Percentiles rank a stretch among this genome's conserved stretches.
These are phyloP conservation scores for Bubo bubo DNA, from an alignment of 2,113 vertebrate species.

Conservation along the genomic window DNA sequence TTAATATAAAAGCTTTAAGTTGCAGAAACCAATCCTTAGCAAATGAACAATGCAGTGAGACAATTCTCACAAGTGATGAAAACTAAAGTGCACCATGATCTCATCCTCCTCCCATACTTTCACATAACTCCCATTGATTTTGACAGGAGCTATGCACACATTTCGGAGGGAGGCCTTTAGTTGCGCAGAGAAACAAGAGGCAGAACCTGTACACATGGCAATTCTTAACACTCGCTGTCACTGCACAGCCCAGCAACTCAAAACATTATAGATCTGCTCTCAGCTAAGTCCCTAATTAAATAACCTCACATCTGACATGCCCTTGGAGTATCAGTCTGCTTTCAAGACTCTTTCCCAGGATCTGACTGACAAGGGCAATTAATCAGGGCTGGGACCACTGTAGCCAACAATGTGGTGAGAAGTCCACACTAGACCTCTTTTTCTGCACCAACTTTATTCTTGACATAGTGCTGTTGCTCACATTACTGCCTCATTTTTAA, in stretches of 20 bases:
- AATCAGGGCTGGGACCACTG: constrained; percentile 21
- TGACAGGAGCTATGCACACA: neutral
- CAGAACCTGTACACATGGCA: neutral
- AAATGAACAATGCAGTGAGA: neutral
- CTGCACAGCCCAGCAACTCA: neutral
- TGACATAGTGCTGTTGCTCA: neutral
- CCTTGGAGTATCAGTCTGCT: neutral
- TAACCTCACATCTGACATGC: neutral
- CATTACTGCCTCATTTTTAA: neutral
- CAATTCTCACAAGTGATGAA: neutral
- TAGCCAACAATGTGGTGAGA: constrained; percentile 4
- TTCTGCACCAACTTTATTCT: neutral
- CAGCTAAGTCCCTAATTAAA: constrained; percentile 3
- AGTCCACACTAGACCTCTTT: neutral
- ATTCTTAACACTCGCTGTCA: neutral
- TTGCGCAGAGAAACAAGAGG: neutral
- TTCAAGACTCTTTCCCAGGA: constrained; percentile 44
- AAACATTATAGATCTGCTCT: neutral
- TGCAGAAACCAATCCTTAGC: neutral
- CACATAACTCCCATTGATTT: neutral
- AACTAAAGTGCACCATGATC: neutral
- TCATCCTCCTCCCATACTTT: neutral
- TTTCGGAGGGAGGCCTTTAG: neutral
- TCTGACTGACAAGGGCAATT: constrained; percentile 42
- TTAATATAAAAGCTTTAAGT: neutral